These are phyloP conservation scores for Andrena haemorrhoa DNA, from an alignment of 2,888 invertebrate genomes.

Conservation along the genomic window DNA sequence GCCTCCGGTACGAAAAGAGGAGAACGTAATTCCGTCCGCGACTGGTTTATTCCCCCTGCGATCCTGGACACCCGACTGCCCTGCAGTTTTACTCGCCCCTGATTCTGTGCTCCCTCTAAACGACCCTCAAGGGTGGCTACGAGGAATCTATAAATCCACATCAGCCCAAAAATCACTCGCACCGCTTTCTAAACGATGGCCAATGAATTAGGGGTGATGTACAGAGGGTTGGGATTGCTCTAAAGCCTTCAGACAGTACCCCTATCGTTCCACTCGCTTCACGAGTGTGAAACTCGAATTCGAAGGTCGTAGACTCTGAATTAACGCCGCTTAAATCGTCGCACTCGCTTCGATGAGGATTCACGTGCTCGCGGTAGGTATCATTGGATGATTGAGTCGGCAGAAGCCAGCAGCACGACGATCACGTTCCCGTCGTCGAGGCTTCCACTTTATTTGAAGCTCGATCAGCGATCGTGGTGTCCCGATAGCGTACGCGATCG, in stretches of 20 bases:
- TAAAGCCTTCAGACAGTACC: no score
- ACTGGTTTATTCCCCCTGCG: slow-evolving; percentile 2
- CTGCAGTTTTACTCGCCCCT: not conserved
- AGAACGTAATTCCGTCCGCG: slow-evolving; percentile 25
- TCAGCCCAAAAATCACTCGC: no score
- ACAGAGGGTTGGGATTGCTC: no score
- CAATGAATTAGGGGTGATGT: no score
- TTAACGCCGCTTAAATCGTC: not conserved
- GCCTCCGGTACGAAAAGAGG: not conserved
- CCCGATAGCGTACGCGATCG: slow-evolving; percentile 63
- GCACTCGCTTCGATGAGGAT: not conserved
- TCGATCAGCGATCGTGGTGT: slow-evolving; percentile 61
- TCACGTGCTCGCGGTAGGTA: not conserved
- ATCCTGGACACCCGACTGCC: slow-evolving; percentile 3
- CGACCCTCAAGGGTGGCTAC: not conserved
- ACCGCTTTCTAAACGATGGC: no score
- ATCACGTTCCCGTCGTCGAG: slow-evolving; percentile 18
- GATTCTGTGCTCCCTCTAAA: not conserved
- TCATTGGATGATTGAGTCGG: not conserved
- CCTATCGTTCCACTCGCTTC: no score
- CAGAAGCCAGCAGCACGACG: not conserved
- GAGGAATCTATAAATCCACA: not conserved
- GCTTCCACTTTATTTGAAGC: slow-evolving; percentile 47
- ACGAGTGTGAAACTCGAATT: no score
- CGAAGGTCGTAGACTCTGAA: no score